Percentiles rank a stretch among this genome's conserved stretches.
These are phyloP conservation scores for Mesocentrotus franciscanus DNA, from an alignment of 53 echinoderm and acorn worm genomes.

Conservation along the genomic window DNA sequence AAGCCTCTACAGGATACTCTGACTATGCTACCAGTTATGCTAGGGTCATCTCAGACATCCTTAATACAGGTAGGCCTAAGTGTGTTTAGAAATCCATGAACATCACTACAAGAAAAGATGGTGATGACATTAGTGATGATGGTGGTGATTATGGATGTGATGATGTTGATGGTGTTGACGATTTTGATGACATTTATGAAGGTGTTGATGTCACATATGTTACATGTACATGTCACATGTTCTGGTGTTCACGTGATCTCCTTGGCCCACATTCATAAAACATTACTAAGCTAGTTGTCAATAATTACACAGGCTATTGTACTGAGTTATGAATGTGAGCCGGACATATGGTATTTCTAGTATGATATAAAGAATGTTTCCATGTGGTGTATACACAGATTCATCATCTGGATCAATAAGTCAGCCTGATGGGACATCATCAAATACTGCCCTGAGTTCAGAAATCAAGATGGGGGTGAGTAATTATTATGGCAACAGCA, in stretches of 20 bases:
- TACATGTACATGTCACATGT: too few relatives aligned
- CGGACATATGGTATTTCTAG: too few relatives aligned
- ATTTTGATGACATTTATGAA: not conserved
- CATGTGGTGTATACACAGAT: not conserved
- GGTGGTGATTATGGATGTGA: too few relatives aligned
- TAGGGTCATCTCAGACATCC: slow-evolving; percentile 44
- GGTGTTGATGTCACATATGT: not conserved
- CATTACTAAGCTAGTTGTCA: too few relatives aligned
- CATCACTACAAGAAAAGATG: too few relatives aligned
- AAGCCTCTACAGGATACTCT: slow-evolving; percentile 40
- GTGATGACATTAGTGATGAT: too few relatives aligned
- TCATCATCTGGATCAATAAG: not conserved
- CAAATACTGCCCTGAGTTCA: not conserved
- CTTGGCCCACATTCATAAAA: too few relatives aligned
- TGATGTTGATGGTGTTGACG: not conserved
- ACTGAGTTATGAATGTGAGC: too few relatives aligned
- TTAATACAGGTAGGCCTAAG: slow-evolving; percentile 41
- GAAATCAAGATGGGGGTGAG: slow-evolving; percentile 27
- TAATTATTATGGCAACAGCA: not conserved
- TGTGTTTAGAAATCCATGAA: too few relatives aligned
- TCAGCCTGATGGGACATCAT: not conserved
- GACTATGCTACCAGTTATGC: slow-evolving; percentile 26
- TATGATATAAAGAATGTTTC: too few relatives aligned
- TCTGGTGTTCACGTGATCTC: too few relatives aligned
- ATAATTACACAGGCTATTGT: too few relatives aligned